These are phyloP conservation scores for Camelus bactrianus DNA, from an alignment of 2,113 vertebrate species.

Conservation along the genomic window DNA sequence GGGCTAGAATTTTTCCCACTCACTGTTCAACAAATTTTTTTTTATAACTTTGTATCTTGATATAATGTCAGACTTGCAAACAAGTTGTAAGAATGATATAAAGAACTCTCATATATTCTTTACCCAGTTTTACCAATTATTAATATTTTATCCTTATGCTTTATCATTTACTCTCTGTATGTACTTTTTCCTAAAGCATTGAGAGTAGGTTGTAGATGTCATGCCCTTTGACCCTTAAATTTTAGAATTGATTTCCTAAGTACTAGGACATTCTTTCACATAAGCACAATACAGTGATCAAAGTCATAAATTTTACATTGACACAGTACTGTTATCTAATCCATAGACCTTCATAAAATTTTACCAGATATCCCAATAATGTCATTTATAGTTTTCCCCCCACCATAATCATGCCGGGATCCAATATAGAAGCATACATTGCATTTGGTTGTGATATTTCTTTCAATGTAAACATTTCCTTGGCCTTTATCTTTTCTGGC, in stretches of 20 bases:
- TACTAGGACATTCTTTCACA: not conserved
- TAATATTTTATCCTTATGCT: slow-evolving; percentile 42
- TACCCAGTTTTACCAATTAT: not conserved
- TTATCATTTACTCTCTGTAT: slow-evolving; percentile 13
- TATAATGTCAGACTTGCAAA: not conserved
- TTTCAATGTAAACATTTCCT: not conserved
- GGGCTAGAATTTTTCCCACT: not conserved
- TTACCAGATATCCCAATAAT: not conserved
- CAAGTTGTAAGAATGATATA: not conserved
- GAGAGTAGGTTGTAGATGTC: not conserved
- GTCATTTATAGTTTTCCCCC: not conserved
- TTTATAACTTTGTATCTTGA: slow-evolving; percentile 24
- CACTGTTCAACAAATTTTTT: not conserved
- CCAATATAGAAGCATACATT: not conserved
- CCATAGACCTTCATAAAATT: not conserved
- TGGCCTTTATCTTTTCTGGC: not conserved
- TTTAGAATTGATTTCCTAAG: not conserved
- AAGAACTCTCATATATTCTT: not conserved
- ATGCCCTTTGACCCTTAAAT: not conserved
- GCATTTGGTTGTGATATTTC: not conserved
- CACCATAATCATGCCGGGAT: fast-evolving
- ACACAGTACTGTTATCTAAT: not conserved
- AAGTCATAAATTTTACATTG: not conserved
- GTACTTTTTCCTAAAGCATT: not conserved
- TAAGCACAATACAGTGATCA: not conserved